phyloP scores from a whole-genome alignment of 2,888 invertebrate species.

The Leptinotarsa rubiginosa region DNA sequence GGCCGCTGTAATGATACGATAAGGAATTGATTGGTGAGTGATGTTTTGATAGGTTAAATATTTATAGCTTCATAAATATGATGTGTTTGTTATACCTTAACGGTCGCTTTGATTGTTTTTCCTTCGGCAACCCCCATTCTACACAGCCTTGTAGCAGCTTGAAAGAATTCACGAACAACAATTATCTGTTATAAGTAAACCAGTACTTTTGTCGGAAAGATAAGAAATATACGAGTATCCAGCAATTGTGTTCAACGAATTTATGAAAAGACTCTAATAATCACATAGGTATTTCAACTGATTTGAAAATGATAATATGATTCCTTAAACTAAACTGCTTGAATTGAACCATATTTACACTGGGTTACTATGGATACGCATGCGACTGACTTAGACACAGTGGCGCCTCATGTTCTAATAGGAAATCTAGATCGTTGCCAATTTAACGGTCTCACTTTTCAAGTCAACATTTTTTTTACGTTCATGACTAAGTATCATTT shows the following conservation, averaged over 20 bases:
- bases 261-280: no score
- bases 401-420: background rate
- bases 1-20: conserved; percentile 23
- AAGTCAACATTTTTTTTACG: no score
- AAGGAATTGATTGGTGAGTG: conserved; percentile 24
- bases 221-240: no score
- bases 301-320: background rate
- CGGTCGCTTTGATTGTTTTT: background rate
- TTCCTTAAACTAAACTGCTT: background rate
- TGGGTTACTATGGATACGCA: conserved; percentile 13
- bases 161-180: no score
- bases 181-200: no score
- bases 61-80: background rate
- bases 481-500: no score
- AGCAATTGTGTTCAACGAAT: no score
- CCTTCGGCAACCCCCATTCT: no score
- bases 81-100: background rate
- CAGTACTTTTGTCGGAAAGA: no score
- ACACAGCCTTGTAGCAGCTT: no score
- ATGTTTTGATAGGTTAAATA: conserved; percentile 21
- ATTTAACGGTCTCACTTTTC: background rate
- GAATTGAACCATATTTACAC: background rate
- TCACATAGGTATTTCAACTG: no score
- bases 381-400: conserved; percentile 6
- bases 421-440: background rate